Base-by-base conservation (phyloP, 2,888 invertebrate species). In the Zygothrica quintamaculata region DNA sequence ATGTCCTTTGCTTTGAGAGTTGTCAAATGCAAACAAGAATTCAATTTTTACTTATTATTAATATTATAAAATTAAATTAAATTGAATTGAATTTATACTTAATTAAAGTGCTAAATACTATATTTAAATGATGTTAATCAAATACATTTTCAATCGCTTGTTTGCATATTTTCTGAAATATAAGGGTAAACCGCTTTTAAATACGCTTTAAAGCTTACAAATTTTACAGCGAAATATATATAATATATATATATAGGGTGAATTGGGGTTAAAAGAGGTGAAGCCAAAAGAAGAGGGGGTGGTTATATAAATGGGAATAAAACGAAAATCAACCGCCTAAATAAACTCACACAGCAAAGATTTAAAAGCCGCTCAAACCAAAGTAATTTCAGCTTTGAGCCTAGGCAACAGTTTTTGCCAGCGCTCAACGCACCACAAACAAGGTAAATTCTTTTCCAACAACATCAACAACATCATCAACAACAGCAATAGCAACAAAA, bases 321-420 rank as follows among this genome's bases (percentile, higher is more conserved):
- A 8, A 29, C 29, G 68, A 74, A 62, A 64, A 61, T 66, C 64
- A 71, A 67, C 66, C 74, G 75, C 69, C 84, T 81, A 87, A 89
- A 88, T 85, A 87, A 85, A 84, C 73, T 82, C 81, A 65, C 76
- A 67, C 15, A 46, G 57, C 62, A 75, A 86, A 84, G 88, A 84
- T 87, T 90, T 88, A 90, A 90, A 90, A 87, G 82, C 88, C 87
- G 81, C 76, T 56, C 62, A 61, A 60, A 74, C 77, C 74, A 80
- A 79, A 76, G 77, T 64, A 80, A 79, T 84, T 84, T 84, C 78
- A 78, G 76, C 55, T 65, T 65, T 71, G 46, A 53, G 71, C 57
- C 61, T 57, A 53, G 65, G 57, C 69, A 82, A 84, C 85, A 78
- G 73, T 85, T 85, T 86, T 74, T 82, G 74, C 65, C 77, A 60